Evolutionary conservation across 2,113 vertebrate genomes (phyloP).

Genomic region (Penelope pileata): DNA sequence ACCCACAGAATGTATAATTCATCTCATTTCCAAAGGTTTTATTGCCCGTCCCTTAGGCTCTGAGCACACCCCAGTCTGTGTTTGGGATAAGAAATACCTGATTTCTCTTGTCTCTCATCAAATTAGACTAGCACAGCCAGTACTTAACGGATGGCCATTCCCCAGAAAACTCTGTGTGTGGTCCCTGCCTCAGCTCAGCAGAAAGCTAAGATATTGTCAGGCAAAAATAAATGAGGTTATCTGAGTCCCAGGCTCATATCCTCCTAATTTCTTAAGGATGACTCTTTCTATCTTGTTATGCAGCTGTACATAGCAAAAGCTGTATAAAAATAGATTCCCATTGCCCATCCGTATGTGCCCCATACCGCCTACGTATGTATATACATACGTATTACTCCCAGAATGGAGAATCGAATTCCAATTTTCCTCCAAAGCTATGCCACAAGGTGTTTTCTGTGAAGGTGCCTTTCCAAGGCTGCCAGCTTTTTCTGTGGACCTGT

Average conservation of each 20-base stretch:
- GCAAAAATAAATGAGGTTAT: not conserved
- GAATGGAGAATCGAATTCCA: not conserved
- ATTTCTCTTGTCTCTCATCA: slow-evolving; percentile 51
- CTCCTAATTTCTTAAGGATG: not conserved
- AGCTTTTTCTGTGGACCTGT: not conserved
- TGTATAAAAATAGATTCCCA: not conserved
- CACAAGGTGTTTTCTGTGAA: not conserved
- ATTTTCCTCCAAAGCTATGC: not conserved
- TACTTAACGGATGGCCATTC: not conserved
- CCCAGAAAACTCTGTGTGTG: not conserved
- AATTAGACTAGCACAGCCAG: not conserved
- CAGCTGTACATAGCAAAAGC: not conserved
- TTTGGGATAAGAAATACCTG: slow-evolving; percentile 6
- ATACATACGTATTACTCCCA: not conserved
- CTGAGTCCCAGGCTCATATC: not conserved
- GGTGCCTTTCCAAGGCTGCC: not conserved
- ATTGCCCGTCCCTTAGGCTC: not conserved
- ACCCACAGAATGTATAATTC: not conserved
- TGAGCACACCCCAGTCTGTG: not conserved
- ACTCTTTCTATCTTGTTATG: not conserved
- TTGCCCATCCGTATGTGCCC: not conserved
- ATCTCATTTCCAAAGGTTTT: not conserved
- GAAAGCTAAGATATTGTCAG: not conserved
- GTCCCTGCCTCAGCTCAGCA: not conserved
- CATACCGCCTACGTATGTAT: not conserved